Conservation (phyloP, 2,797 vertebrate genomes). For the Rhodeus uyekii region DNA sequence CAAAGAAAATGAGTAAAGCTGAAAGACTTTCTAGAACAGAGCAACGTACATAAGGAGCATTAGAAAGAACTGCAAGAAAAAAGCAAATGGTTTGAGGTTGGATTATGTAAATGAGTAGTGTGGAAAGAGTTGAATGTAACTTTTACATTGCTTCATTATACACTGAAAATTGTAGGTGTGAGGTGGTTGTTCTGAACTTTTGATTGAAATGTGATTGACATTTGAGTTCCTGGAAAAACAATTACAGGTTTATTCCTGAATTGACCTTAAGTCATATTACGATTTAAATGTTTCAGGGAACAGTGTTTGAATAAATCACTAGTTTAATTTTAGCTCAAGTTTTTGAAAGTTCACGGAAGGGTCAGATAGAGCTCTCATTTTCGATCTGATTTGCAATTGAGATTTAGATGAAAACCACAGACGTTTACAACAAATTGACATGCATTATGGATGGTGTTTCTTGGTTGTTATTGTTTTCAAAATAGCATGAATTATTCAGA, state of each 20-base stretch:
- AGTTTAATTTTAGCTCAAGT: conserved; percentile 42
- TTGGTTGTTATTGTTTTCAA: conserved; percentile 72
- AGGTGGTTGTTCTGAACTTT: conserved; percentile 1
- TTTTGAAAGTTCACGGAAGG: conserved; percentile 45
- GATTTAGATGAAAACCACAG: conserved; percentile 57
- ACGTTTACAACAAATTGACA: conserved; percentile 64
- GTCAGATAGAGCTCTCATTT: conserved; percentile 41
- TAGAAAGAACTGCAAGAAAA: neutral
- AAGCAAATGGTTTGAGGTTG: conserved; percentile 3
- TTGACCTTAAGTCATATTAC: conserved; percentile 39
- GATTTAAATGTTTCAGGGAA: conserved; percentile 35
- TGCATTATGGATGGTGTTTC: conserved; percentile 70
- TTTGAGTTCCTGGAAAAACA: conserved; percentile 47
- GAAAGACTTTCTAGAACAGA: neutral
- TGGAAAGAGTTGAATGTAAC: neutral
- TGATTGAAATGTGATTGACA: conserved; percentile 46
- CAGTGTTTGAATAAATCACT: conserved; percentile 49
- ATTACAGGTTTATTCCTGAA: conserved; percentile 40
- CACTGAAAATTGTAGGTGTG: conserved; percentile 1
- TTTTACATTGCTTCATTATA: neutral
- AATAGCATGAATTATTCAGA: conserved; percentile 76
- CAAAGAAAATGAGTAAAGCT: neutral
- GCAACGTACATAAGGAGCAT: neutral
- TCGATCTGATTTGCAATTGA: conserved; percentile 51
- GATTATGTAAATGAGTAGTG: neutral